Percentiles rank a stretch among this genome's conserved stretches.
Conservation (phyloP, 2,113 vertebrate genomes). For the Pomatorhinus ruficollis region DNA sequence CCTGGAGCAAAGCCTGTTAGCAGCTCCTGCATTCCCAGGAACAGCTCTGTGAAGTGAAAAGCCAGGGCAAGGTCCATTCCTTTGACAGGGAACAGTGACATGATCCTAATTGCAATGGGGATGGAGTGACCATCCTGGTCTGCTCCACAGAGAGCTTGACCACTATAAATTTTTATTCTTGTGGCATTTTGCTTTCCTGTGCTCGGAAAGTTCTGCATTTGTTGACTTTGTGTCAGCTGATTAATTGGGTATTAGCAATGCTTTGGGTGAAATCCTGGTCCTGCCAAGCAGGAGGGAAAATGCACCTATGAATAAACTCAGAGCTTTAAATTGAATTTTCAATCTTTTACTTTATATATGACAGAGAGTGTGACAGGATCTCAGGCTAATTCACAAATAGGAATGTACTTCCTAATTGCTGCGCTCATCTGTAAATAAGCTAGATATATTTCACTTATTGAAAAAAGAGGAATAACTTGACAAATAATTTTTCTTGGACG, state of each 20-base stretch:
- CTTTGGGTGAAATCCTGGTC: constrained; percentile 14
- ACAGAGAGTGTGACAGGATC: neutral
- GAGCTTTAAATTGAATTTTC: constrained; percentile 32
- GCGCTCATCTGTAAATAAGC: neutral
- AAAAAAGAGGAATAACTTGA: neutral
- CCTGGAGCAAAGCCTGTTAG: constrained; percentile 49
- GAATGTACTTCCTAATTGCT: neutral
- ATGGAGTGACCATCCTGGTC: neutral
- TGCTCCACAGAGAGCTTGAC: neutral
- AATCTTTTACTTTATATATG: neutral
- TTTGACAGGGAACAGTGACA: constrained; percentile 29
- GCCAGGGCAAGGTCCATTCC: neutral
- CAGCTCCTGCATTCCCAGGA: constrained; percentile 39
- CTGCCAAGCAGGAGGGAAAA: neutral
- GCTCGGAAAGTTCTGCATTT: constrained; percentile 2
- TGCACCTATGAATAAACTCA: neutral
- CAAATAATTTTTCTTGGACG: neutral
- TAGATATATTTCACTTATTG: neutral
- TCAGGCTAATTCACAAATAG: neutral
- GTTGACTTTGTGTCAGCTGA: constrained; percentile 31
- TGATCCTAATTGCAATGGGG: neutral
- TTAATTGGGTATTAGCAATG: constrained; percentile 24
- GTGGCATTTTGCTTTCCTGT: neutral
- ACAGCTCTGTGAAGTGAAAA: constrained; percentile 14
- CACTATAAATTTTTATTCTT: constrained; percentile 3